phyloP scores from a whole-genome alignment of 2,888 invertebrate species.

The Drosophila rellima region DNA sequence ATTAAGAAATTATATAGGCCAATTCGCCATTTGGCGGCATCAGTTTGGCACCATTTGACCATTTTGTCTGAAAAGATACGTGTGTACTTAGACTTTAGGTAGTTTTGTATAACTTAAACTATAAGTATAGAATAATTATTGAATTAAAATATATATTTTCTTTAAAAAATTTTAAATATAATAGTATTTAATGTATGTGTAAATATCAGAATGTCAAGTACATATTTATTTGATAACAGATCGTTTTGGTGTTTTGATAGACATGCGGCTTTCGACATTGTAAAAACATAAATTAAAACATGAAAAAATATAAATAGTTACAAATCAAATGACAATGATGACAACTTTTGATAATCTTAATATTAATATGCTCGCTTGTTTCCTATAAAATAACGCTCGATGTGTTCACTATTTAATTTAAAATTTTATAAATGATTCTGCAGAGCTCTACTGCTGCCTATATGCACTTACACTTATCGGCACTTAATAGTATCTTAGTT shows the following conservation, averaged over 20 bases:
- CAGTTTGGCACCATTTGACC: conserved; percentile 52
- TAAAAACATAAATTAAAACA: conserved; percentile 43
- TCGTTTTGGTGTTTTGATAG: conserved; percentile 77
- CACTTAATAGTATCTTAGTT: conserved; percentile 76
- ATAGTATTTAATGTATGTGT: conserved; percentile 74
- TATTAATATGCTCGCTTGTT: conserved; percentile 49
- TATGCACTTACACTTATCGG: conserved; percentile 61
- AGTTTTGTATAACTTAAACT: conserved; percentile 33
- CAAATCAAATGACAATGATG: conserved; percentile 55
- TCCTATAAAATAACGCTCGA: conserved; percentile 61
- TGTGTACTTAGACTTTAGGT: conserved; percentile 28
- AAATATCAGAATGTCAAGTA: conserved; percentile 82
- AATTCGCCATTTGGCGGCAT: conserved; percentile 42
- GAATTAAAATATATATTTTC: conserved; percentile 67
- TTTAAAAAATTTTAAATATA: conserved; percentile 74
- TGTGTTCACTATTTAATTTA: conserved; percentile 47
- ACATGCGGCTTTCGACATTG: conserved; percentile 70
- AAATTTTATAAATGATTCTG: conserved; percentile 61
- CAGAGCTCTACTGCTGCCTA: conserved; percentile 23
- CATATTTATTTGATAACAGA: conserved; percentile 78
- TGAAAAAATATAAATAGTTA: conserved; percentile 36
- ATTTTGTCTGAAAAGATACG: conserved; percentile 51
- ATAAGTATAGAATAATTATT: conserved; percentile 54
- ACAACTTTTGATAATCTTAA: conserved; percentile 71
- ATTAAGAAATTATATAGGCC: conserved; percentile 31